Evolutionary conservation across 2,797 vertebrate genomes (phyloP), one percentile per base, ranked within the genome.

Genomic region (Pangasius macronema): DNA sequence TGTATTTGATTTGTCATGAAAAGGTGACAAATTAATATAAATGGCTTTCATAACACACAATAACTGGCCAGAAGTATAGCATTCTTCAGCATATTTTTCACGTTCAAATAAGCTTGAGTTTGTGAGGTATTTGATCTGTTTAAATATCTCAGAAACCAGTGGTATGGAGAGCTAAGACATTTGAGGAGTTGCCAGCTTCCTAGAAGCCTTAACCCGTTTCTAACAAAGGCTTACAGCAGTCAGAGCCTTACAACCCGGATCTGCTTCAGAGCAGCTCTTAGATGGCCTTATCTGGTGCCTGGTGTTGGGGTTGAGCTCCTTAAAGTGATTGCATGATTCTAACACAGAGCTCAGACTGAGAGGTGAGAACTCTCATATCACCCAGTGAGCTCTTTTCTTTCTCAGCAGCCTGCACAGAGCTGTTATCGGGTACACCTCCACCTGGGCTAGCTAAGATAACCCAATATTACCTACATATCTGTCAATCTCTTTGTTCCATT

Each of bases 371-470:
- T 77, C 89, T 87, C 85, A 75, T 87, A 87, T 91, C 89, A 72
- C 83, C 79, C 59, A 49, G 51, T 81, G 81, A 86, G 85, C 86
- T 39, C 59, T 87, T 72, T 85, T 83, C 83, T 85, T 87, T 91
- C n/a, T 68, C 82, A 68, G 82, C 30, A 68, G 82, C 82, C 82
- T 33, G 63, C 88, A 86, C 79, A 84, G 53, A 88, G 86, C 87
- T 73, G 87, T 90, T 91, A 93, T 93, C 92, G 84, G 85, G 39
- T 85, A 65, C 85, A 70, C 86, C 84, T 84, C 86, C 82, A 81
- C 84, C 89, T 85, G 79, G 46, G 61, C 80, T 86, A 82, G 84
- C 85, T 80, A 72, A 87, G 87, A 87, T 86, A 86, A 87, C 82
- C 87, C 85, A 77, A 67, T 87, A 85, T 89, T 89, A 82, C 65